Evolutionary conservation across 2,113 vertebrate species (phyloP).

Genomic region (Scomber japonicus): DNA sequence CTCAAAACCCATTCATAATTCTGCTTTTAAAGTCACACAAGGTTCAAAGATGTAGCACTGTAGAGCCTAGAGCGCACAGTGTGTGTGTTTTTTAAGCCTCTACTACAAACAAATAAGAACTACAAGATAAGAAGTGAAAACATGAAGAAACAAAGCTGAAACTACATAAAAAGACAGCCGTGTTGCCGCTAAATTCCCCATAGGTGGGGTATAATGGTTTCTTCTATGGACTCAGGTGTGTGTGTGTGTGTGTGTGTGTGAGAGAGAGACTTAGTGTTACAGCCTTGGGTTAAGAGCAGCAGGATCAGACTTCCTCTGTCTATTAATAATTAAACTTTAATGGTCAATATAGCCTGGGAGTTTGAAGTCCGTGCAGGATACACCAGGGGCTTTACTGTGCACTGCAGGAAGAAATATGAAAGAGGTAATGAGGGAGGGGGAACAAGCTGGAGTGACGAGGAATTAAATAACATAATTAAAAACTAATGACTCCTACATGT

Average conservation of each 20-base stretch:
- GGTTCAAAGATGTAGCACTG: not conserved
- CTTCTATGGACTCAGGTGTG: not conserved
- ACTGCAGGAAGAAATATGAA: slow-evolving; percentile 8
- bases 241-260: not conserved
- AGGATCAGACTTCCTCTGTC: slow-evolving; percentile 50
- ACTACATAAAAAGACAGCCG: not conserved
- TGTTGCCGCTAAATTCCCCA: slow-evolving; percentile 1
- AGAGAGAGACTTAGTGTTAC: not conserved
- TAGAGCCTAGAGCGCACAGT: not conserved
- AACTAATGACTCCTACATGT: not conserved
- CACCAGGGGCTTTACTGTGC: slow-evolving; percentile 24
- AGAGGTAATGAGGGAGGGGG: not conserved
- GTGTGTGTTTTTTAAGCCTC: slow-evolving; percentile 13
- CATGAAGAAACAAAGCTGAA: not conserved
- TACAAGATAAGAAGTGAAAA: not conserved
- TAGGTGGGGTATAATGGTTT: not conserved
- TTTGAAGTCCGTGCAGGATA: slow-evolving; percentile 32
- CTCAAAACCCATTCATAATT: not conserved
- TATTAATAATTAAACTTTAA: slow-evolving; percentile 77
- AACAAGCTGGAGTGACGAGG: not conserved
- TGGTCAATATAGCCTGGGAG: slow-evolving; percentile 53
- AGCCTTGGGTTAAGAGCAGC: slow-evolving; percentile 39
- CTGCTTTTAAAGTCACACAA: not conserved
- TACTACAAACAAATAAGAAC: not conserved
- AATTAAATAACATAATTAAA: not conserved